These are phyloP conservation scores for Zhengitettix transpicula DNA, from an alignment of 2,888 invertebrate genomes.

Conservation along the genomic window DNA sequence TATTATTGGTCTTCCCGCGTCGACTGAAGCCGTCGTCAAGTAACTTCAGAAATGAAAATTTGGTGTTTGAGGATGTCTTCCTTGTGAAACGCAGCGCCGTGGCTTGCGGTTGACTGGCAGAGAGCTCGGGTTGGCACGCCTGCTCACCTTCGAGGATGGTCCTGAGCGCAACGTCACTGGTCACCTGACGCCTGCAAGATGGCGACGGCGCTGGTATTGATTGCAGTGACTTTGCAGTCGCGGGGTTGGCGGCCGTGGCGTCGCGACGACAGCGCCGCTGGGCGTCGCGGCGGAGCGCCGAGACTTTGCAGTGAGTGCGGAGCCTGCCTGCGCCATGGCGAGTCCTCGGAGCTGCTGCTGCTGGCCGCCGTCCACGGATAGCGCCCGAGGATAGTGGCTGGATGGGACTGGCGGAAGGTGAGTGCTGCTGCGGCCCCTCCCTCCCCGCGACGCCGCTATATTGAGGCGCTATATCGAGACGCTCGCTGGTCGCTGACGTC, in stretches of 20 bases:
- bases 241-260: not conserved
- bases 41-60: too few relatives aligned
- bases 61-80: too few relatives aligned
- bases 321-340: not conserved
- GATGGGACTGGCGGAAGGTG: too few relatives aligned
- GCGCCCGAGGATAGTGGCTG: not conserved
- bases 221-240: not conserved
- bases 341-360: too few relatives aligned
- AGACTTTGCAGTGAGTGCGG: not conserved
- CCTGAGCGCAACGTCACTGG: constrained; percentile 2
- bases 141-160: constrained; percentile 1
- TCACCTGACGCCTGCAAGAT: constrained; percentile 3
- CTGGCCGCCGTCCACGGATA: not conserved
- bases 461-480: too few relatives aligned
- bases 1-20: too few relatives aligned
- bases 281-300: not conserved
- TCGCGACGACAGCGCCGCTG: not conserved
- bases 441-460: too few relatives aligned
- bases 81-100: not conserved
- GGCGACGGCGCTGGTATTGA: not conserved
- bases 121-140: constrained; percentile 1
- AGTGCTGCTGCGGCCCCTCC: too few relatives aligned
- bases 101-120: constrained; percentile 1
- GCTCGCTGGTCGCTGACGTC: too few relatives aligned
- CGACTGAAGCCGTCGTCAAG: too few relatives aligned